Percentiles rank a stretch among this genome's conserved stretches.
Conservation (phyloP, 92 coral and sea anemone genomes). For the Palythoa heliodiscus region DNA sequence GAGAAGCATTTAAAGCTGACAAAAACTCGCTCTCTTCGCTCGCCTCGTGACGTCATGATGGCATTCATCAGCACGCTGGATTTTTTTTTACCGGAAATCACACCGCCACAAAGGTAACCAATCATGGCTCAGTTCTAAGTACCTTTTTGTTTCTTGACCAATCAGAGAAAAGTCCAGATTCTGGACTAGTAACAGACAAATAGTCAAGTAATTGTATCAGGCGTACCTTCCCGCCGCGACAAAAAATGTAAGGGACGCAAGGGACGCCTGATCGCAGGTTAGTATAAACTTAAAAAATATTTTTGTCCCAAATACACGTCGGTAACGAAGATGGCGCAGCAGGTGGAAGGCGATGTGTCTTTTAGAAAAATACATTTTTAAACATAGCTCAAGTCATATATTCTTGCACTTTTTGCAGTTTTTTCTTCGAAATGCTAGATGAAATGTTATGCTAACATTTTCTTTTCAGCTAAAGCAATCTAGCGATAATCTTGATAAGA, state of each 20-base stretch:
- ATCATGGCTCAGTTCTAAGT: background rate
- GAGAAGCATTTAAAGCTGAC: conserved; percentile 23
- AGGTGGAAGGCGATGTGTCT: too few relatives aligned
- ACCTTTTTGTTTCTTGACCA: background rate
- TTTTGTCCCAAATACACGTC: too few relatives aligned
- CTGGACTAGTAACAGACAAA: background rate
- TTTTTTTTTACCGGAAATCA: background rate
- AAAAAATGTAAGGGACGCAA: background rate
- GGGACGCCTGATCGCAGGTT: background rate
- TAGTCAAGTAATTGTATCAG: background rate
- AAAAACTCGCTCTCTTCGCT: conserved; percentile 18
- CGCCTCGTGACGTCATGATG: background rate
- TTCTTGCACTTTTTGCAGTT: too few relatives aligned
- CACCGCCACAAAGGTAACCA: background rate
- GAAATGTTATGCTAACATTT: too few relatives aligned
- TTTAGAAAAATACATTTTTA: too few relatives aligned
- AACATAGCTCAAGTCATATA: too few relatives aligned
- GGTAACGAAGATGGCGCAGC: too few relatives aligned
- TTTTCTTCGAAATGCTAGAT: too few relatives aligned
- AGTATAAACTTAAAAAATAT: too few relatives aligned
- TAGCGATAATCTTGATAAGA: too few relatives aligned
- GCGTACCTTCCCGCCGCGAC: background rate
- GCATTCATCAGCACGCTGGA: background rate
- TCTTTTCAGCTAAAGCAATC: too few relatives aligned
- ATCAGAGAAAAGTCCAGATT: background rate